These are phyloP conservation scores for Oreochromis aureus DNA, from an alignment of 2,113 vertebrate species.

Conservation along the genomic window DNA sequence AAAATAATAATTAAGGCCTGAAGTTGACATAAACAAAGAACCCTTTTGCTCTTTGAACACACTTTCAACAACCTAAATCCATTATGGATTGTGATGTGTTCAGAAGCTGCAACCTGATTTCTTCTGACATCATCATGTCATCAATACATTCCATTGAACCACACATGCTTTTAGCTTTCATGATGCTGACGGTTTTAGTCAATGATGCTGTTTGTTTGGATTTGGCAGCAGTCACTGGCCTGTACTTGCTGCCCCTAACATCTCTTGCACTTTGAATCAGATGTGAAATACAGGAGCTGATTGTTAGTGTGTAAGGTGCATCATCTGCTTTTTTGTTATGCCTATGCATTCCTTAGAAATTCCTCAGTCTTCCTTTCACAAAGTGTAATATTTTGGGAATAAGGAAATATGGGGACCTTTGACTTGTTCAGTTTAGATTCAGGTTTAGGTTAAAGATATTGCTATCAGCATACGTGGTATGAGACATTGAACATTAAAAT, in stretches of 20 bases:
- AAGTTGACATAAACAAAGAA: not conserved
- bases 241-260: not conserved
- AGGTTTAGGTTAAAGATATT: not conserved
- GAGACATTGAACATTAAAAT: not conserved
- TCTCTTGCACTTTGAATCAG: conserved; percentile 13
- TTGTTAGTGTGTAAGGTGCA: conserved; percentile 1
- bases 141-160: not conserved
- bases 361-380: not conserved
- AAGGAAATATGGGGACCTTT: not conserved
- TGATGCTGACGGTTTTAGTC: not conserved
- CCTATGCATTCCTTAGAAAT: conserved; percentile 43
- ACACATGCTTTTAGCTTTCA: not conserved
- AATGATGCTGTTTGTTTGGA: not conserved
- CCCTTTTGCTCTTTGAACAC: not conserved
- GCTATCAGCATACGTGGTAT: fast-evolving
- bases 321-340: not conserved
- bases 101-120: not conserved
- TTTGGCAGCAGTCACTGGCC: not conserved
- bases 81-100: not conserved
- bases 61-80: not conserved
- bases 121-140: not conserved
- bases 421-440: not conserved
- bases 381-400: not conserved
- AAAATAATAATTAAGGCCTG: not conserved
- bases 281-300: not conserved